These are phyloP conservation scores for Petrocephalus zakoni DNA, from an alignment of 2,113 vertebrate genomes.

Conservation along the genomic window DNA sequence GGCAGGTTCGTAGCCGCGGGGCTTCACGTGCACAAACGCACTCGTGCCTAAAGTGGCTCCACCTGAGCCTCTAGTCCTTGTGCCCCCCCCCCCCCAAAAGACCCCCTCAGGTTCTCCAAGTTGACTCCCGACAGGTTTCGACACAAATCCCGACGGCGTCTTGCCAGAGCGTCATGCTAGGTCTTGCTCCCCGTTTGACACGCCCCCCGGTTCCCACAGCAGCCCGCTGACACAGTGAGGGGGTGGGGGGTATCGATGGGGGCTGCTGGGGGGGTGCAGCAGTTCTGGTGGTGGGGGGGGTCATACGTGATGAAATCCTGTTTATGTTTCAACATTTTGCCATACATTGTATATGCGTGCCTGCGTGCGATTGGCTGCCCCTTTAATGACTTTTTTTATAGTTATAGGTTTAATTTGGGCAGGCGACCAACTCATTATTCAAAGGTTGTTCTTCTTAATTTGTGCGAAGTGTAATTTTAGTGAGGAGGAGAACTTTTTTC, in stretches of 20 bases:
- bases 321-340: background rate
- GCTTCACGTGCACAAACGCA: background rate
- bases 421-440: background rate
- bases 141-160: background rate
- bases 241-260: background rate
- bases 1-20: background rate
- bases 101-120: background rate
- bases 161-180: background rate
- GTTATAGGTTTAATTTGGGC: too few relatives aligned
- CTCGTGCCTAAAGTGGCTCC: background rate
- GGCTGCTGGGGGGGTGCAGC: background rate
- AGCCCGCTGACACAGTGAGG: background rate
- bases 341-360: background rate
- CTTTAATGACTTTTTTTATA: background rate
- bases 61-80: background rate
- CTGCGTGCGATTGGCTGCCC: background rate
- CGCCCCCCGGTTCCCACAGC: background rate
- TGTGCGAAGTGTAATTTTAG: background rate
- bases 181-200: background rate
- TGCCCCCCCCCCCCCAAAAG: background rate
- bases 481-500: background rate
- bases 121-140: background rate
- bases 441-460: background rate
- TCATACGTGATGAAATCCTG: background rate
- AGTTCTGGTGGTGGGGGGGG: background rate